Evolutionary conservation across 2,888 invertebrate genomes (phyloP).

Genomic region (Cheilosia scutellata): DNA sequence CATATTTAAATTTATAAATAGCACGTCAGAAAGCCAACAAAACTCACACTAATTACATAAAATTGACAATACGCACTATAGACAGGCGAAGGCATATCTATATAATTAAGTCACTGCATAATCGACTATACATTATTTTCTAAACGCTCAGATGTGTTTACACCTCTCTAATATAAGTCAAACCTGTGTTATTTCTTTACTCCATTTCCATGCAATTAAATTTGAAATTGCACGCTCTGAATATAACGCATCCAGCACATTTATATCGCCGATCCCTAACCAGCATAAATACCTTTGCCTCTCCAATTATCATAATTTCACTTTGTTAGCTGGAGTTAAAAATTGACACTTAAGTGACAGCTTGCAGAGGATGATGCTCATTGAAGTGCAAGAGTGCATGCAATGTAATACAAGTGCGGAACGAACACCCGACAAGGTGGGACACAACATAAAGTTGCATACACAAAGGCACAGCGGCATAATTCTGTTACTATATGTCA

Average conservation of each 20-base stretch:
- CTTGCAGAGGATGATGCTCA: constrained; percentile 8
- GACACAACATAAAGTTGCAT: neutral
- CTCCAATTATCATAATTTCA: constrained; percentile 34
- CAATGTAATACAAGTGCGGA: constrained; percentile 30
- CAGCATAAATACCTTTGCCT: neutral
- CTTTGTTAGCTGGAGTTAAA: constrained; percentile 11
- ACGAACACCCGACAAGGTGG: constrained; percentile 12
- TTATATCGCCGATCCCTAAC: neutral
- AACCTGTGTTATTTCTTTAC: neutral
- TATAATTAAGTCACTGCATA: too few relatives aligned
- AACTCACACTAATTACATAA: too few relatives aligned
- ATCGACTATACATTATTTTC: too few relatives aligned
- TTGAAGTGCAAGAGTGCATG: constrained; percentile 29
- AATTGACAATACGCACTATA: too few relatives aligned
- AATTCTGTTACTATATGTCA: constrained; percentile 3
- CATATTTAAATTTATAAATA: too few relatives aligned
- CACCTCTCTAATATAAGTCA: too few relatives aligned
- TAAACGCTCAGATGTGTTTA: too few relatives aligned
- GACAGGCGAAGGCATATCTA: too few relatives aligned
- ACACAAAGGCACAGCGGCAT: neutral
- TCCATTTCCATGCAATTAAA: constrained; percentile 32
- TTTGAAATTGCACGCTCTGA: constrained; percentile 40
- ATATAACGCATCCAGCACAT: neutral
- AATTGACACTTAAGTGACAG: constrained; percentile 50
- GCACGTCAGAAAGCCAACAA: too few relatives aligned